These are phyloP conservation scores for Chaetops frenatus DNA, from an alignment of 2,113 vertebrate genomes.

Conservation along the genomic window DNA sequence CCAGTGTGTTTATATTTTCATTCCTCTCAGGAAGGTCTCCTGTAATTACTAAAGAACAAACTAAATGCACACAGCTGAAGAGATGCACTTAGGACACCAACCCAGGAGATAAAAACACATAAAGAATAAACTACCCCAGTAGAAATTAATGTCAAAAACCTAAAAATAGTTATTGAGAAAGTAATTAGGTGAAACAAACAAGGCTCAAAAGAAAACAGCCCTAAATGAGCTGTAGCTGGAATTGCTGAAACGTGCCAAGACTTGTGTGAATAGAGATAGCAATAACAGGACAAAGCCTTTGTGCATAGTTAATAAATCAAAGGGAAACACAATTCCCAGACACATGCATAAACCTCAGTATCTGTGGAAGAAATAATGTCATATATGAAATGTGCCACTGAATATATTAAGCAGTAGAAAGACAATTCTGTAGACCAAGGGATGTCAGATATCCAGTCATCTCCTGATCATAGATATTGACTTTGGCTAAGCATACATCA, in stretches of 20 bases:
- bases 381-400: background rate
- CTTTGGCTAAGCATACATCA: background rate
- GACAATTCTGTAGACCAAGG: background rate
- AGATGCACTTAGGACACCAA: background rate
- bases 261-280: background rate
- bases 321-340: background rate
- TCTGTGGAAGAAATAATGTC: background rate
- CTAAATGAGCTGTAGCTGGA: conserved; percentile 19
- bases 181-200: conserved; percentile 41
- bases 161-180: conserved; percentile 34
- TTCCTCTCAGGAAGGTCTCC: background rate
- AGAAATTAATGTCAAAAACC: background rate
- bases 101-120: background rate
- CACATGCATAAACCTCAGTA: background rate
- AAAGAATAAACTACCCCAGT: background rate
- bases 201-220: background rate
- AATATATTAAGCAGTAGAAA: conserved; percentile 22
- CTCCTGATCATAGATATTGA: background rate
- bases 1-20: background rate
- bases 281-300: conserved; percentile 8
- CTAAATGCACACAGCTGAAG: background rate
- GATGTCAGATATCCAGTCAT: background rate
- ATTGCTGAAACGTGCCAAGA: background rate
- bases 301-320: conserved; percentile 27
- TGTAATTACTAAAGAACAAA: conserved; percentile 7